Base-by-base conservation (phyloP, 2,113 vertebrate genomes). In the Pedionomus torquatus region DNA sequence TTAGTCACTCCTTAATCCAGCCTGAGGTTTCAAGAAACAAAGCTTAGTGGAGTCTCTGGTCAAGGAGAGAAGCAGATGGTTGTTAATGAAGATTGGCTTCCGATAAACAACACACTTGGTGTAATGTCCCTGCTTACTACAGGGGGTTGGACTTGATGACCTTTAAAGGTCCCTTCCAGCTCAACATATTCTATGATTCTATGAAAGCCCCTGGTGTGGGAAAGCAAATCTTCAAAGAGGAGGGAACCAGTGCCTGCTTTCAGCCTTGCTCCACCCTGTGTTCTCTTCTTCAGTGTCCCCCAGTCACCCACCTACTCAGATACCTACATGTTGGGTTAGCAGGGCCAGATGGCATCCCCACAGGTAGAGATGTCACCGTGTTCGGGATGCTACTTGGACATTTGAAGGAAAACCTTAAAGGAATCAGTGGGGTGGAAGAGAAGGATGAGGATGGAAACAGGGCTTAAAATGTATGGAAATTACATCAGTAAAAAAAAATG, bases 21-120 rank as follows among this genome's bases (percentile, higher is more conserved):
- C 7, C 23, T 4, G 39, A 30, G 54, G 26, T 44, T 58, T 26
- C 39, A 30, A 94, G 76, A 80, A 71, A 4, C 60, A 25, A 6
- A 52, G 7, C 7, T 66, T 31, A 12, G 49, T 17, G 7, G 7
- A 33, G 49, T 25, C 35, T 28, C 9, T 18, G 51, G 37, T 65
- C 72, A 5, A 18, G 31, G 55, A 52, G 55, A 78, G 31, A 8
- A 37, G 20, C 9, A 39, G 26, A 11, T 10, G 68, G 37, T 2
- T 26, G 10, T 11, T 71, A 52, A 23, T 16, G 9, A 61, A 54
- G 37, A 19, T 4, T 7, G 49, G 33, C 13, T 77, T 61, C 44
- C 30, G 60, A 5, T 16, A 13, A 55, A 14, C 7, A 7, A 2
- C 7, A 12, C 46, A 10, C 5, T 4, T 11, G 9, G 33, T 5